Evolutionary conservation across 2,888 invertebrate species (phyloP).

Genomic region (Anaspis maculata): DNA sequence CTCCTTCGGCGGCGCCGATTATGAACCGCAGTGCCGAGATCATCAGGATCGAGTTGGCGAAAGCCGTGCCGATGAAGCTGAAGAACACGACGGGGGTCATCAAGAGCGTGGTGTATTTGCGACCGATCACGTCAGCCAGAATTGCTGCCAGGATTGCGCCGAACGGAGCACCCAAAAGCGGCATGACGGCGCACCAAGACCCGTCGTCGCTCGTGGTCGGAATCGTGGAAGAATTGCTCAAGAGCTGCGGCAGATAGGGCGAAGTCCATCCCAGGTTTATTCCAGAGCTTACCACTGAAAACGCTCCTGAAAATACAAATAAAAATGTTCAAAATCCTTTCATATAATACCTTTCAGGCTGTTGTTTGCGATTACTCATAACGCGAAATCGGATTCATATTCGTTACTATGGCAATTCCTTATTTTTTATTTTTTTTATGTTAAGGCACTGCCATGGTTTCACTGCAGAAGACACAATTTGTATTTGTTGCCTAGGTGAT

Average conservation of each 20-base stretch:
- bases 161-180: constrained; percentile 55
- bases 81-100: constrained; percentile 42
- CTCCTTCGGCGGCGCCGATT: constrained; percentile 47
- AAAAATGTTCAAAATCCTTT: too few relatives aligned
- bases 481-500: too few relatives aligned
- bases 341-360: too few relatives aligned
- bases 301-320: constrained; percentile 27
- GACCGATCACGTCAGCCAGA: constrained; percentile 55
- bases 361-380: too few relatives aligned
- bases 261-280: constrained; percentile 50
- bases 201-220: constrained; percentile 46
- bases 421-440: constrained; percentile 3
- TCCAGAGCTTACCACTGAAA: constrained; percentile 30
- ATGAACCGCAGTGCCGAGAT: constrained; percentile 43
- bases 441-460: not conserved
- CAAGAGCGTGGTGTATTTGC: constrained; percentile 43
- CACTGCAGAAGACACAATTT: too few relatives aligned
- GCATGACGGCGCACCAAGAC: constrained; percentile 58
- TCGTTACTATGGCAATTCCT: too few relatives aligned
- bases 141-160: constrained; percentile 55
- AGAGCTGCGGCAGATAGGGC: constrained; percentile 47
- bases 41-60: constrained; percentile 48
- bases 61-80: constrained; percentile 54
- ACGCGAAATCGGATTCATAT: too few relatives aligned
- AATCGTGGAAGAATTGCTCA: constrained; percentile 43